Evolutionary conservation across 1,140 invertebrate genomes (phyloP).

Genomic region (Dendroctonus ponderosae): DNA sequence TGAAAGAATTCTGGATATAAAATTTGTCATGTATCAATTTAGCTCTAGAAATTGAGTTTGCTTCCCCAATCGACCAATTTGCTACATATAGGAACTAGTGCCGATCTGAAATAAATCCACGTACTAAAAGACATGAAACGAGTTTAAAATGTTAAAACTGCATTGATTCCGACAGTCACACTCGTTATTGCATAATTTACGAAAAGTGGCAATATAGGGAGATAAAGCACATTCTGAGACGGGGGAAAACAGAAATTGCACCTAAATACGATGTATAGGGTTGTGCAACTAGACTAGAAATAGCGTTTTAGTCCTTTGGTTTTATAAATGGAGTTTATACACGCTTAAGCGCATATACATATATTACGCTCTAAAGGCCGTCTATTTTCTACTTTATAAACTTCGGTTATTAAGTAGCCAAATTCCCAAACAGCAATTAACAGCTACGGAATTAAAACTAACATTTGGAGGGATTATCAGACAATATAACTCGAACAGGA

Average conservation of each 20-base stretch:
- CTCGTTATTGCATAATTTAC: slow-evolving; percentile 31
- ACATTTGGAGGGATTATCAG: too few species aligned
- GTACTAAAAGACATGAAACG: slow-evolving; percentile 24
- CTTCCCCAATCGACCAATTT: slow-evolving; percentile 4
- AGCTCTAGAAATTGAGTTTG: slow-evolving; percentile 16
- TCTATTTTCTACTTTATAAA: too few species aligned
- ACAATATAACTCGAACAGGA: too few species aligned
- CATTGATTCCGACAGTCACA: slow-evolving; percentile 30
- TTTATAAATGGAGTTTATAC: slow-evolving; percentile 21
- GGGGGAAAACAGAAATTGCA: slow-evolving; percentile 20
- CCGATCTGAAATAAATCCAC: slow-evolving; percentile 19
- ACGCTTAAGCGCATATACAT: background rate
- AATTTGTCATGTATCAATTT: too few species aligned
- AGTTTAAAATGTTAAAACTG: slow-evolving; percentile 30
- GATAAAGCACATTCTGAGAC: slow-evolving; percentile 27
- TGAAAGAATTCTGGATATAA: too few species aligned
- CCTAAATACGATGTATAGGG: slow-evolving; percentile 28
- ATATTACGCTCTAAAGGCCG: too few species aligned
- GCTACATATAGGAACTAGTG: background rate
- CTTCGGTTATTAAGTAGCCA: too few species aligned
- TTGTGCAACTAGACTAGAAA: slow-evolving; percentile 25
- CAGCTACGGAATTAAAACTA: too few species aligned
- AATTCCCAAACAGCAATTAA: too few species aligned
- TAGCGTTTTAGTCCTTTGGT: slow-evolving; percentile 24
- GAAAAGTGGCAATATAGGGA: slow-evolving; percentile 27